Conservation (phyloP, 2,797 vertebrate genomes). For the Varecia variegata region DNA sequence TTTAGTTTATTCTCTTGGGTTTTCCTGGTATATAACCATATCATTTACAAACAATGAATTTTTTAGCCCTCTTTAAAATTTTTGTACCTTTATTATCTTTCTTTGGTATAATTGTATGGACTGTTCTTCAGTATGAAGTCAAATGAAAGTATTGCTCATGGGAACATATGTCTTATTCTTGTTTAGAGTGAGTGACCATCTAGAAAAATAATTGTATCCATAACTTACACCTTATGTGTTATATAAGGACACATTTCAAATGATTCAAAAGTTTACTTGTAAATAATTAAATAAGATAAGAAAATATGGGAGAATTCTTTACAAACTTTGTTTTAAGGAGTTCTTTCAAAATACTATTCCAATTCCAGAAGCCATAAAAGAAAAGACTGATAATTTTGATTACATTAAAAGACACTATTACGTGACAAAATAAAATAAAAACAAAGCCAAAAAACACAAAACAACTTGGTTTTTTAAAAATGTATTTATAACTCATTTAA, state of each 20-base stretch:
- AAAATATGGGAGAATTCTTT: neutral
- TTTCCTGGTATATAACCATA: neutral
- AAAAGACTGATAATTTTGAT: neutral
- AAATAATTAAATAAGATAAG: conserved; percentile 14
- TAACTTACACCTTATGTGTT: neutral
- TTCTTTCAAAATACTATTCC: conserved; percentile 35
- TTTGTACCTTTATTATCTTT: neutral
- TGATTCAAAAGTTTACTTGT: neutral
- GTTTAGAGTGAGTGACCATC: neutral
- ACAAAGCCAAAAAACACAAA: neutral
- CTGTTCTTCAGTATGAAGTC: neutral
- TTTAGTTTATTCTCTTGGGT: neutral
- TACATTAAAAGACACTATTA: neutral
- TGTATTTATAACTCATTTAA: neutral
- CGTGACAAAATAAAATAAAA: conserved; percentile 13
- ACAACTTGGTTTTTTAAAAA: neutral
- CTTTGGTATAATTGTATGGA: neutral
- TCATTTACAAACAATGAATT: neutral
- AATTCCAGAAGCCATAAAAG: neutral
- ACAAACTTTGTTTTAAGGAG: neutral
- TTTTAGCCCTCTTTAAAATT: neutral
- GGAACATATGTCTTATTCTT: neutral
- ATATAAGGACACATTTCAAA: neutral
- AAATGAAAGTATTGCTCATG: neutral
- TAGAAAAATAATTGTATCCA: neutral